Base-by-base conservation (phyloP, 2,888 invertebrate species). In the Drosophila gaucha region DNA sequence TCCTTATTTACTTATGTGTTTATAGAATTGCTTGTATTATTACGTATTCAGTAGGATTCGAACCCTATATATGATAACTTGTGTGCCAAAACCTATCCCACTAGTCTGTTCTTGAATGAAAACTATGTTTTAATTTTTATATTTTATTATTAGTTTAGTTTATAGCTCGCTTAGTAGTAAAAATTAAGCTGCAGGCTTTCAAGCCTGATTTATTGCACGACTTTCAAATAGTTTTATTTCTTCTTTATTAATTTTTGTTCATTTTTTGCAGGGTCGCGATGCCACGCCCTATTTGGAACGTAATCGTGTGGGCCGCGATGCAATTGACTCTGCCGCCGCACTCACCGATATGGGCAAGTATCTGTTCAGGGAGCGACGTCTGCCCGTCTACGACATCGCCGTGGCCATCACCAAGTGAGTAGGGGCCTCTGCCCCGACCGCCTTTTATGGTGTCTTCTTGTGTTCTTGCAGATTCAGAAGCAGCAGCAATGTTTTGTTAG, bases 341-440 rank as follows among this genome's bases (percentile, higher is more conserved):
- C 94, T 98, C 77, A 98, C 98, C 72, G 98, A 98, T 92, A 97
- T 98, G 97, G 98, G 98, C 92, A 98, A 98, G 94, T 98, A 98
- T 94, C 94, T 98, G 90, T 98, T 97, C 94, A 95, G 97, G 91
- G 98, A 98, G 93, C 94, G 98, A 91, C 94, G 98, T 90, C 94
- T 98, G 91, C 98, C 98, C 51, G 98, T 98, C 80, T 98, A 98
- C 93, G 98, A 98, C 91, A 97, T 98, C 80, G 98, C 98, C 62
- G 97, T 98, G 71, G 98, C 97, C 78, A 97, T 98, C 86, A 98
- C 98, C 91, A 98, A 98, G 97, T 97, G 94, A 96, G 97, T 93
- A 90, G 50, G 8, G 35, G 33, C 28, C 44, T n/a, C 18, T 12
- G 14, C 5, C 18, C 12, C 14, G 14, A 6, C 56, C 43, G 39